Conservation (phyloP, 2,888 invertebrate species). For the Cecidostiba fungosa region DNA sequence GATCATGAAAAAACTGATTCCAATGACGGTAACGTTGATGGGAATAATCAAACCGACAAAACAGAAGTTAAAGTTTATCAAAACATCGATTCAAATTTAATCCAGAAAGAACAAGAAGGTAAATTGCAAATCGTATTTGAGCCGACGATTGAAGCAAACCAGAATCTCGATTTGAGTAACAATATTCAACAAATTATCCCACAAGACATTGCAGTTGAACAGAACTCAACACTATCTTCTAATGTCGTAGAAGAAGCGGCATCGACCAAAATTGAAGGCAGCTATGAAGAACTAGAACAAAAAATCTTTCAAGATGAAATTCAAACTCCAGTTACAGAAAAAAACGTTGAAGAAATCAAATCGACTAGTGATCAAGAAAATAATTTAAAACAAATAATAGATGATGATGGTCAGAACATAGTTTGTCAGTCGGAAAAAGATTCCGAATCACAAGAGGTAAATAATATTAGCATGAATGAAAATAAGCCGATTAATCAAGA, state of each 20-base stretch:
- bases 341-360: neutral
- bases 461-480: neutral
- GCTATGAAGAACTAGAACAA: neutral
- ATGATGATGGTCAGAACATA: neutral
- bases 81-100: neutral
- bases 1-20: neutral
- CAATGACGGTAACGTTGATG: neutral
- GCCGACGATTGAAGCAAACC: neutral
- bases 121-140: neutral
- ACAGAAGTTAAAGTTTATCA: slow-evolving; percentile 1
- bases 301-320: slow-evolving; percentile 6
- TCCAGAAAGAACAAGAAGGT: neutral
- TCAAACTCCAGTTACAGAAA: neutral
- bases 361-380: neutral
- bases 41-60: neutral
- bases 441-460: neutral
- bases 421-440: neutral
- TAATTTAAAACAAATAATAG: neutral
- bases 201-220: neutral
- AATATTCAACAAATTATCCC: neutral
- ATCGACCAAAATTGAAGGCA: neutral
- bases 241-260: neutral
- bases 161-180: neutral
- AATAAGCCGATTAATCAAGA: slow-evolving; percentile 8
- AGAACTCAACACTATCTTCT: neutral